Conservation (phyloP, 2,888 invertebrate species). For the Harpalus rubripes region DNA sequence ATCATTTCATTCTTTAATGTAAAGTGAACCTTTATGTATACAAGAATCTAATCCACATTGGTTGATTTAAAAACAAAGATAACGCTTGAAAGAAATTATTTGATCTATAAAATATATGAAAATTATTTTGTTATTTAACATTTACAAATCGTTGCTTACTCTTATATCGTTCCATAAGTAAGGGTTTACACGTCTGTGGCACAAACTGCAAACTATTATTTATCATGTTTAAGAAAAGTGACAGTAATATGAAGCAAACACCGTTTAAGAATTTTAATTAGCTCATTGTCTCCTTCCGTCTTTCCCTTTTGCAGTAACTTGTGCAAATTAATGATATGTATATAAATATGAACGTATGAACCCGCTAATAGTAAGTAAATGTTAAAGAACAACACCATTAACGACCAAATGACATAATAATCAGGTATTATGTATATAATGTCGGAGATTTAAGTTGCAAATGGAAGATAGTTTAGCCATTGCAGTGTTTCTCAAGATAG, state of each 20-base stretch:
- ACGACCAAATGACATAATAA: slow-evolving; percentile 45
- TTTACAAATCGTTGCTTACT: slow-evolving; percentile 18
- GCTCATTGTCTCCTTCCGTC: not conserved
- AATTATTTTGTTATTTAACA: slow-evolving; percentile 53
- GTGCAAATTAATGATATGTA: not conserved
- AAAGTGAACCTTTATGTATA: slow-evolving; percentile 28
- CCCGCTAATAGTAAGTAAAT: slow-evolving; percentile 30
- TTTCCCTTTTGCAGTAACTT: not conserved
- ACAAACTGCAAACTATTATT: not conserved
- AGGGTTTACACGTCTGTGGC: slow-evolving; percentile 17
- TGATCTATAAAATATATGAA: slow-evolving; percentile 27
- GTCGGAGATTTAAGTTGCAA: slow-evolving; percentile 33
- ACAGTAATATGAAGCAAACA: not conserved
- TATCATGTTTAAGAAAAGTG: not conserved
- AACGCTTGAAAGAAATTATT: slow-evolving; percentile 14
- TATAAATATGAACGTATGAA: slow-evolving; percentile 20
- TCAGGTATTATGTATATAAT: slow-evolving; percentile 46
- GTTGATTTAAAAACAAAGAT: slow-evolving; percentile 17
- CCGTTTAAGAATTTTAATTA: not conserved
- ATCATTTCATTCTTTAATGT: slow-evolving; percentile 13
- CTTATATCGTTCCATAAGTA: slow-evolving; percentile 1
- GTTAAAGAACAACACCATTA: slow-evolving; percentile 52
- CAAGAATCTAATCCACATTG: slow-evolving; percentile 28
- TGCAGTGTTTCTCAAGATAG: not conserved
- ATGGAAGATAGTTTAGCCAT: not conserved